Base-by-base conservation (phyloP, 2,888 invertebrate genomes). In the Conomelus anceps region DNA sequence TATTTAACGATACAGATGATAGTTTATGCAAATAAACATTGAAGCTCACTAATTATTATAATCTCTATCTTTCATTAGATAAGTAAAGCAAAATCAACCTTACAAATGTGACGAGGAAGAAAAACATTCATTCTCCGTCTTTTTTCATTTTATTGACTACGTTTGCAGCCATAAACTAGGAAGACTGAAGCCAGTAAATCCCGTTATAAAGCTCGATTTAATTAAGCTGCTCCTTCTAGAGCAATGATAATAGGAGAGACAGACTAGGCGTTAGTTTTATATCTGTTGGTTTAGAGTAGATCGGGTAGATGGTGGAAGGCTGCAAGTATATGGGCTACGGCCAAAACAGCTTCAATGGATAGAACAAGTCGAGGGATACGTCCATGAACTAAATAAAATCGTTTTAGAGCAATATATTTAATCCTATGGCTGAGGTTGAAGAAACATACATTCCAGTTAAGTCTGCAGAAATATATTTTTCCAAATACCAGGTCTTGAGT, bases 231-330 rank as follows among this genome's bases (percentile, higher is more conserved):
- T n/a, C n/a, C 63, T 63, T 63, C 63, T n/a, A 20, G n/a, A 63
- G 63, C 63, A 63, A 63, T 63, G 63, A 63, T 63, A 63, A 63
- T 63, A 63, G n/a, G n/a, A 63, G n/a, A 63, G 63, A 63, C n/a
- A 86, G 86, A 26, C 22, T 22, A 22, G 24, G 86, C 86, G 29
- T 29, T 26, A 86, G 86, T 86, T 86, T 86, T 86, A 86, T 86
- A 86, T 86, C 26, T 86, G 86, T 86, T 86, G 86, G 29, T 86
- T 26, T 29, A 86, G 86, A 29, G 24, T 23, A n/a, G 24, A 23
- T 11, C 23, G 23, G 22, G 23, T 23, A 85, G 3, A 29, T 7
- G 17, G 29, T 3, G 23, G 29, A 24, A 11, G 86, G 24, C 22
- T 4, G n/a, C n/a, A n/a, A 20, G 63, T 63, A 63, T 63, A 63